A percentile compares a stretch with the other conserved stretches of the same genome.
phyloP scores from a whole-genome alignment of 2,888 invertebrate species.

The Papilio gigon region DNA sequence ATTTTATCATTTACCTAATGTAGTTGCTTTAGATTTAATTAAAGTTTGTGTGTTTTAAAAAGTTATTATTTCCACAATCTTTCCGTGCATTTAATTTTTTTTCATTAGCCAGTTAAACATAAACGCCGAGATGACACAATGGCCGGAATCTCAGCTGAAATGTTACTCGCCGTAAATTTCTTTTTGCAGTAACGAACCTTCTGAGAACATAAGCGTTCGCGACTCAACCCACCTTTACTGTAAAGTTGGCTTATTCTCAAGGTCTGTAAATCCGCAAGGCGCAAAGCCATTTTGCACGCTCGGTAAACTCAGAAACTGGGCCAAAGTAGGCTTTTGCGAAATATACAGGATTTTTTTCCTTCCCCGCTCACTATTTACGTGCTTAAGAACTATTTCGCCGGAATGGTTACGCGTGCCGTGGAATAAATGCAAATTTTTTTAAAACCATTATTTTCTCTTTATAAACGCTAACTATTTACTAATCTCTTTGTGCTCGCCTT shows the following conservation, averaged over 20 bases:
- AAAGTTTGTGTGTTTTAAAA: not conserved
- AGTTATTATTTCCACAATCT: slow-evolving; percentile 4
- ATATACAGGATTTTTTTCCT: slow-evolving; percentile 67
- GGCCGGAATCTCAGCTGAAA: slow-evolving; percentile 17
- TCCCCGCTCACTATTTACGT: slow-evolving; percentile 66
- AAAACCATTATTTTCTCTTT: slow-evolving; percentile 52
- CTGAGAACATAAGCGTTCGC: slow-evolving; percentile 39
- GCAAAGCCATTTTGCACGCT: slow-evolving; percentile 75
- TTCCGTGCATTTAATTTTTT: not conserved
- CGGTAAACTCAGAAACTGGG: slow-evolving; percentile 78
- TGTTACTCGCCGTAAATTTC: slow-evolving; percentile 28
- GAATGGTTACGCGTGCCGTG: slow-evolving; percentile 60
- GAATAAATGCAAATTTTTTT: slow-evolving; percentile 66
- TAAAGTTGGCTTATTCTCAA: slow-evolving; percentile 55
- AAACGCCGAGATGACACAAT: slow-evolving; percentile 26
- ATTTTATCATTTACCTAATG: too few relatives aligned
- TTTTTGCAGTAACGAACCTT: slow-evolving; percentile 37
- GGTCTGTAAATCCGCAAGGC: slow-evolving; percentile 71
- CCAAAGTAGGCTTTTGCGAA: slow-evolving; percentile 77
- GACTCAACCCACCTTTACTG: slow-evolving; percentile 37
- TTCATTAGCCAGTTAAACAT: slow-evolving; percentile 5
- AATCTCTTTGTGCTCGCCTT: not conserved
- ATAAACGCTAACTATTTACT: slow-evolving; percentile 34
- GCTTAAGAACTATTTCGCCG: slow-evolving; percentile 73
- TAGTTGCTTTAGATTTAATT: too few relatives aligned